These are phyloP conservation scores for Sebastiscus tertius DNA, from an alignment of 2,797 vertebrate genomes.

Conservation along the genomic window DNA sequence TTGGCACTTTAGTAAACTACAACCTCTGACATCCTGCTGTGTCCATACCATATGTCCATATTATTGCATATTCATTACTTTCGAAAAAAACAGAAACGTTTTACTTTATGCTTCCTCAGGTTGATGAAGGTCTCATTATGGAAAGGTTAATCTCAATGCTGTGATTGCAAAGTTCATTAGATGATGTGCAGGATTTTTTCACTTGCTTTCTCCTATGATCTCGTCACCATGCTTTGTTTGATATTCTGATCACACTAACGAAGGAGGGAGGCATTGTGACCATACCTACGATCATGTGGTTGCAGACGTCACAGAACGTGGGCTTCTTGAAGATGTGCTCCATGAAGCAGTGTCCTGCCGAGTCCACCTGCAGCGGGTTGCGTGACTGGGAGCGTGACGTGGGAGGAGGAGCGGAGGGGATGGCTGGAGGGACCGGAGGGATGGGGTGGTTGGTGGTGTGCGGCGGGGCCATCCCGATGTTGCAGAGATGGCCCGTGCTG, in stretches of 20 bases:
- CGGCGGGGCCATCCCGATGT: conserved; percentile 77
- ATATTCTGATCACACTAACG: not conserved
- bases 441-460: conserved; percentile 80
- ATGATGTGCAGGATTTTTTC: not conserved
- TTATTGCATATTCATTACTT: conserved; percentile 1
- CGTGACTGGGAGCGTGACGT: conserved; percentile 87
- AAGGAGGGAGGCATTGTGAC: conserved; percentile 1
- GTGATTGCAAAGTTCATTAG: conserved; percentile 9
- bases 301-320: conserved; percentile 98
- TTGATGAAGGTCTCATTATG: not conserved
- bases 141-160: not conserved
- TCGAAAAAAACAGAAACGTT: not conserved
- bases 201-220: not conserved
- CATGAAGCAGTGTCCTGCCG: conserved; percentile 92
- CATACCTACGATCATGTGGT: conserved; percentile 99
- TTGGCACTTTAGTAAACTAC: not conserved
- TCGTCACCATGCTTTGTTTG: not conserved
- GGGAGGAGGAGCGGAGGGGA: conserved; percentile 81
- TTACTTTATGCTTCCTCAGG: not conserved
- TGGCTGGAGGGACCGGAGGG: conserved; percentile 79
- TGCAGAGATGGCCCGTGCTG: conserved; percentile 87
- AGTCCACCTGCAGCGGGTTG: conserved; percentile 83
- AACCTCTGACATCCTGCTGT: not conserved
- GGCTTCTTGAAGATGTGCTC: conserved; percentile 99
- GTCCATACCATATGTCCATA: not conserved